Base-by-base conservation (phyloP, 2,797 vertebrate genomes). In the Chelon labrosus region DNA sequence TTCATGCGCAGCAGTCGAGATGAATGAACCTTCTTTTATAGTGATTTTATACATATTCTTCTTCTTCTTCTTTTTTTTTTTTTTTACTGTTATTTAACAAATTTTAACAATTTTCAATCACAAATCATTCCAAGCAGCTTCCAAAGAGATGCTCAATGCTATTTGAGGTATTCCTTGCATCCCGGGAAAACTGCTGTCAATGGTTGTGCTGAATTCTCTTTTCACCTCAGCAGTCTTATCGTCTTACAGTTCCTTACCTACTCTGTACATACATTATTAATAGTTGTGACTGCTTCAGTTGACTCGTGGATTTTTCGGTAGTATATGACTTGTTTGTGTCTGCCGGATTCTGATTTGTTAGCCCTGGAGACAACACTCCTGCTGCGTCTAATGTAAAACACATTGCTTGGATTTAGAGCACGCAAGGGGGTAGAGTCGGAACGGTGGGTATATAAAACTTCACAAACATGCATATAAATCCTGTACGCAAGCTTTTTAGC, bases 221-320 rank as follows among this genome's bases (percentile, higher is more conserved):
- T 69, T 13, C 22, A 52, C 31, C n/a, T 14, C 22, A 31, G 31
- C 19, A 27, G 1, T n/a, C 5, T 41, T 12, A 11, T 60, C 46
- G 7, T 35, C 22, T 22, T 31, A 9, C 5, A 58, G 8, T 25
- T 12, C 46, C 27, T 60, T 47, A 19, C 31, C 31, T n/a, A 14
- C 47, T 1, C 25, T 47, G 52, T 47, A 27, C 51, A 56, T 65
- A 22, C 17, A 68, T 71, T 65, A 65, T 59, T 51, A 37, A 58
- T 55, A 55, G 31, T 10, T 75, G 16, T 39, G 54, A 71, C 47
- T 76, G 39, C 66, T 57, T 71, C 22, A 47, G 50, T 61, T 71
- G 9, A 31, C 49, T 64, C 53, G 57, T 72, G 52, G 17, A 44
- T 76, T 82, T 82, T 77, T 82, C 52, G 55, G 65, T 37, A 37